phyloP scores from a whole-genome alignment of 2,888 invertebrate genomes.

The Apamea epomidion region DNA sequence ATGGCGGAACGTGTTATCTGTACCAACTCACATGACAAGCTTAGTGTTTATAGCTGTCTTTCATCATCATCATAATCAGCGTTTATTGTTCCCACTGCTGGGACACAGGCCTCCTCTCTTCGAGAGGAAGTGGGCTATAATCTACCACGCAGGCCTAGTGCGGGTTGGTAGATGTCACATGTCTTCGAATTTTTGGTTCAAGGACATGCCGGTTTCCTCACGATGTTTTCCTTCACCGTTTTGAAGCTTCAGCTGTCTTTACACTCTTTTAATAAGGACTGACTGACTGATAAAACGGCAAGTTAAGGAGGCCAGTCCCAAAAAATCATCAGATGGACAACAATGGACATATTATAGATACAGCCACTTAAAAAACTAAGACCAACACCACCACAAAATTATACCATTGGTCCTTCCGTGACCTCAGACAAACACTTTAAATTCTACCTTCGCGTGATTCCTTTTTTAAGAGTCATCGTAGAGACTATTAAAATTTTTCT shows the following conservation, averaged over 20 bases:
- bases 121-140: too few relatives aligned
- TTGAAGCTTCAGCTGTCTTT: not conserved
- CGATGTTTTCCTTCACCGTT: too few relatives aligned
- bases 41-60: not conserved
- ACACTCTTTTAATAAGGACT: not conserved
- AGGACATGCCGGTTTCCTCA: too few relatives aligned
- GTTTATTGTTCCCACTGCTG: too few relatives aligned
- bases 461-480: not conserved
- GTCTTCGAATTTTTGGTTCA: too few relatives aligned
- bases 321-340: not conserved
- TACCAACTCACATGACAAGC: not conserved
- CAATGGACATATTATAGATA: not conserved
- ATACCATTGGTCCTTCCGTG: not conserved
- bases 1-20: not conserved
- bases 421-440: slow-evolving; percentile 1
- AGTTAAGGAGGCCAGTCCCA: not conserved
- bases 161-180: too few relatives aligned
- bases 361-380: not conserved
- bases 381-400: not conserved
- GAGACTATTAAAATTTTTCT: slow-evolving; percentile 29
- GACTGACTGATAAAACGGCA: not conserved
- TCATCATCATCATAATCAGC: too few relatives aligned
- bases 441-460: slow-evolving; percentile 11
- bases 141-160: too few relatives aligned
- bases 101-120: too few relatives aligned